phyloP scores from a whole-genome alignment of 2,888 invertebrate species.

The Dastarcus helophoroides region DNA sequence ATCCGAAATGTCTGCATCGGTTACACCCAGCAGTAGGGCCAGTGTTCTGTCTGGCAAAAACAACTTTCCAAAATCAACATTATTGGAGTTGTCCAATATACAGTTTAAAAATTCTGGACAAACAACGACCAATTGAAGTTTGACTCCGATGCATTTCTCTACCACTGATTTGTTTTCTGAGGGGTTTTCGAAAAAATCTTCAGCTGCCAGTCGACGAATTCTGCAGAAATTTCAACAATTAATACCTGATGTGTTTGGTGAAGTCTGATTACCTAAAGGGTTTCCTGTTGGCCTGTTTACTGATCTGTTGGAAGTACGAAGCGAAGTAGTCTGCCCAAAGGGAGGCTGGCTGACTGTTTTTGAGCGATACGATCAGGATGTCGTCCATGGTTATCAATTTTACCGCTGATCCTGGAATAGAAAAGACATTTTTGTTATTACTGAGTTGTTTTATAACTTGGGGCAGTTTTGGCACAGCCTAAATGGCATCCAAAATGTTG shows the following conservation, averaged over 20 bases:
- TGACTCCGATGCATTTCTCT: constrained; percentile 50
- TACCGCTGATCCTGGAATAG: constrained; percentile 23
- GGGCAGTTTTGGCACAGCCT: constrained; percentile 1
- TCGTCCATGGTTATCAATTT: constrained; percentile 56
- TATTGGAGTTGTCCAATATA: constrained; percentile 44
- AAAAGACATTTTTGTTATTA: constrained; percentile 1
- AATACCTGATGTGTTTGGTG: not conserved
- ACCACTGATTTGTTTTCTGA: constrained; percentile 41
- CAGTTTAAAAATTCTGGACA: constrained; percentile 64
- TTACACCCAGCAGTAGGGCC: constrained; percentile 70
- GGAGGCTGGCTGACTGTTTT: constrained; percentile 64
- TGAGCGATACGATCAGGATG: constrained; percentile 68
- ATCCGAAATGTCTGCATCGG: constrained; percentile 57
- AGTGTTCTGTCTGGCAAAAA: constrained; percentile 62
- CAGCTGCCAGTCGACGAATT: constrained; percentile 61
- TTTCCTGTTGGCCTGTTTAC: constrained; percentile 62
- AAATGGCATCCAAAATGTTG: constrained; percentile 3
- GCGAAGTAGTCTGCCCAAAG: constrained; percentile 74
- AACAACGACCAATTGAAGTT: constrained; percentile 68
- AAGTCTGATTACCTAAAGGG: constrained; percentile 55
- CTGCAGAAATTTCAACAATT: constrained; percentile 37
- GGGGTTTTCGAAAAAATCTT: constrained; percentile 48
- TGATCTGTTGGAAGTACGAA: constrained; percentile 74
- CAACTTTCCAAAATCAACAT: constrained; percentile 44
- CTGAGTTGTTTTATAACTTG: constrained; percentile 7